Conservation (phyloP, 2,797 vertebrate species). For the Trematomus bernacchii region DNA sequence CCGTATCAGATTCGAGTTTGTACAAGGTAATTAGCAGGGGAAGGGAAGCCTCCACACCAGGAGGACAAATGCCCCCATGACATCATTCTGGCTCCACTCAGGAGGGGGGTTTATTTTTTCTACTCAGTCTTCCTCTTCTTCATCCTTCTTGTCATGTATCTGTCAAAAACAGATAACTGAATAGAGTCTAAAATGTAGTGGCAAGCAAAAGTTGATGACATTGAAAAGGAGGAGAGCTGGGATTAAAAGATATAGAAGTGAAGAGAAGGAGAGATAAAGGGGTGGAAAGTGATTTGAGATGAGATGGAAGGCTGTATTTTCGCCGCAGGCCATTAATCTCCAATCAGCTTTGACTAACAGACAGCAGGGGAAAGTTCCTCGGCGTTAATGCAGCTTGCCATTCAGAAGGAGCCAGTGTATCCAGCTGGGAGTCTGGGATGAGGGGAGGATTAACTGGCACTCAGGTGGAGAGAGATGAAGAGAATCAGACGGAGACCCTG, state of each 20-base stretch:
- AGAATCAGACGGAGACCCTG: slow-evolving; percentile 71
- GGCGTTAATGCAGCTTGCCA: slow-evolving; percentile 77
- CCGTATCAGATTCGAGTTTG: slow-evolving; percentile 88
- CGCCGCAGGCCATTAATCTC: slow-evolving; percentile 79
- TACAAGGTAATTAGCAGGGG: slow-evolving; percentile 88
- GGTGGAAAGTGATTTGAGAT: slow-evolving; percentile 73
- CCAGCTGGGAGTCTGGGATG: slow-evolving; percentile 80
- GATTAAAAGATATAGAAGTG: slow-evolving; percentile 75
- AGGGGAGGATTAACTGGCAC: slow-evolving; percentile 84
- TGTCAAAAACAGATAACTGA: slow-evolving; percentile 51
- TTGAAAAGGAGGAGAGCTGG: slow-evolving; percentile 66
- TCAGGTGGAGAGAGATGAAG: slow-evolving; percentile 82
- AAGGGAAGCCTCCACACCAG: slow-evolving; percentile 85
- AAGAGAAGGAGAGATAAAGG: slow-evolving; percentile 58
- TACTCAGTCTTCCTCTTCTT: slow-evolving; percentile 45
- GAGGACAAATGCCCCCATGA: slow-evolving; percentile 84
- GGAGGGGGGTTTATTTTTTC: slow-evolving; percentile 59
- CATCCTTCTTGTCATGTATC: slow-evolving; percentile 67
- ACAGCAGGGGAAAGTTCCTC: slow-evolving; percentile 77
- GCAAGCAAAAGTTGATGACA: slow-evolving; percentile 72
- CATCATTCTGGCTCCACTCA: slow-evolving; percentile 80
- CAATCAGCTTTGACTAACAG: slow-evolving; percentile 85
- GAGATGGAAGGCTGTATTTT: slow-evolving; percentile 74
- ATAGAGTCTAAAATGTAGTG: slow-evolving; percentile 47
- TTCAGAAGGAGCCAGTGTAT: slow-evolving; percentile 72